Conservation (phyloP, 2,797 vertebrate species). For the Oceanodroma leucorhoa region DNA sequence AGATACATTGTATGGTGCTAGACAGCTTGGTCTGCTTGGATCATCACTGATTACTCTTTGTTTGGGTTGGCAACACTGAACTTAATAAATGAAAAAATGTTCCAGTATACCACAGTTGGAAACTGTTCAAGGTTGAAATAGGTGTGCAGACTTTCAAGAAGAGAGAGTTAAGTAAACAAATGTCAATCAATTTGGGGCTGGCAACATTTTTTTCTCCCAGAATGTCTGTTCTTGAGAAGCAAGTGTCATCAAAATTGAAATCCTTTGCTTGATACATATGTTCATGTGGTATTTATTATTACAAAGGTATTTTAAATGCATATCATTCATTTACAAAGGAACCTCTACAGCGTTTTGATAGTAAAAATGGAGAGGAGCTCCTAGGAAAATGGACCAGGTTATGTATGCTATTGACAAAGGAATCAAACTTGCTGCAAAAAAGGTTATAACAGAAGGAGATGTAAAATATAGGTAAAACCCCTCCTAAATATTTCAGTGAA, state of each 20-base stretch:
- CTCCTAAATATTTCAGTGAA: conserved; percentile 34
- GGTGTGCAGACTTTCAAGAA: conserved; percentile 85
- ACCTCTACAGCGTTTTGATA: conserved; percentile 12
- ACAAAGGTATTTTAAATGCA: conserved; percentile 72
- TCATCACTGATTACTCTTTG: conserved; percentile 86
- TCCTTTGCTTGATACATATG: conserved; percentile 72
- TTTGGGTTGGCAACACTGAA: conserved; percentile 86
- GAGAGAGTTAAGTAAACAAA: conserved; percentile 82
- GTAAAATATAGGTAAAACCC: conserved; percentile 15
- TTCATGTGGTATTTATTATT: conserved; percentile 75
- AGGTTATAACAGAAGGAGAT: conserved; percentile 9
- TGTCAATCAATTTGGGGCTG: conserved; percentile 81
- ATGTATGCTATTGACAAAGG: conserved; percentile 6
- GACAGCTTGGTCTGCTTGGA: conserved; percentile 83
- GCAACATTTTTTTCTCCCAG: conserved; percentile 63
- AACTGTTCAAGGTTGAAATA: conserved; percentile 86
- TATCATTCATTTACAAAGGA: conserved; percentile 52
- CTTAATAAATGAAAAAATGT: conserved; percentile 85
- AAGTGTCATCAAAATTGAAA: conserved; percentile 77
- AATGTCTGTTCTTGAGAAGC: conserved; percentile 77
- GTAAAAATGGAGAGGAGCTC: conserved; percentile 21
- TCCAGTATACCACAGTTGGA: conserved; percentile 85
- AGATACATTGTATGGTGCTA: conserved; percentile 85
- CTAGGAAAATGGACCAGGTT: not conserved
- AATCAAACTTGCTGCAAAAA: conserved; percentile 53